Percentiles rank a stretch among this genome's conserved stretches.
phyloP scores from a whole-genome alignment of 2,113 vertebrate species.

The Arothron firmamentum region DNA sequence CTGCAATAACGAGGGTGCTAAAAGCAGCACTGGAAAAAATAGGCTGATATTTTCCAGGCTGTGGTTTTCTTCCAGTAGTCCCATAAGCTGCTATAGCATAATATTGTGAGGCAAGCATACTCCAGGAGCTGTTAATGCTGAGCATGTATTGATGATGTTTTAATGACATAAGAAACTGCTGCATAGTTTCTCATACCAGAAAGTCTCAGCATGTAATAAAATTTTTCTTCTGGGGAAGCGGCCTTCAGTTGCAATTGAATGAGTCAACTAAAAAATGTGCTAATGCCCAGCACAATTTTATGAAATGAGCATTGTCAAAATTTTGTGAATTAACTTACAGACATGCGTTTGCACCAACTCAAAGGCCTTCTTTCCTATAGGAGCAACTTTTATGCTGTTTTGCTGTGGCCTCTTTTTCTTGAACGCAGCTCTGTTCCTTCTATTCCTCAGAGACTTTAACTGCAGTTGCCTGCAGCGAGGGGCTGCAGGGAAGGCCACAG shows the following conservation, averaged over 20 bases:
- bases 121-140: conserved; percentile 30
- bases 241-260: background rate
- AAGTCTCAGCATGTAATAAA: conserved; percentile 20
- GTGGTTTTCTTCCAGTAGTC: conserved; percentile 21
- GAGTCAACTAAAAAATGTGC: background rate
- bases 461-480: conserved; percentile 46
- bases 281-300: too few relatives aligned
- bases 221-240: conserved; percentile 5
- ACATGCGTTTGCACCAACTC: too few relatives aligned
- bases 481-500: conserved; percentile 48
- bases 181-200: conserved; percentile 33
- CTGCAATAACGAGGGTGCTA: conserved; percentile 15
- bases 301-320: too few relatives aligned
- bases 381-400: conserved; percentile 4
- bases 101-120: conserved; percentile 18
- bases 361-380: too few relatives aligned
- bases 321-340: too few relatives aligned
- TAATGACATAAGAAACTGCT: conserved; percentile 22
- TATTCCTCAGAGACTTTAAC: conserved; percentile 31
- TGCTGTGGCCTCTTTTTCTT: conserved; percentile 17
- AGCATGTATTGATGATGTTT: conserved; percentile 22
- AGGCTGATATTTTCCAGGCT: conserved; percentile 20
- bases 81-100: conserved; percentile 38
- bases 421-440: conserved; percentile 18
- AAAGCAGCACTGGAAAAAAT: conserved; percentile 16